Conservation (phyloP, 2,797 vertebrate species). For the Mastacembelus armatus region DNA sequence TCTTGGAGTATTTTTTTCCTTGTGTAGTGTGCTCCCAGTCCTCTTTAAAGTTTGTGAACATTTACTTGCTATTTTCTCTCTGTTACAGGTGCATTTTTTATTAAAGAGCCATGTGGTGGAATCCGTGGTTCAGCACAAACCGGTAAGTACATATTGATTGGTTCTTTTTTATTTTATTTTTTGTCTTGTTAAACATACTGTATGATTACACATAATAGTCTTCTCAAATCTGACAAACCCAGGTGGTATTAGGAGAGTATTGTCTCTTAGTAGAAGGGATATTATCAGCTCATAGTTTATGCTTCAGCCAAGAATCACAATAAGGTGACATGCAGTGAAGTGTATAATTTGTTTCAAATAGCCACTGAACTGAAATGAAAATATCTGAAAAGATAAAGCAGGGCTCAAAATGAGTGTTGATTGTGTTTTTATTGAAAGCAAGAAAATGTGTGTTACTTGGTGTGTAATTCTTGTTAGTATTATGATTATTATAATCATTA, state of each 20-base stretch:
- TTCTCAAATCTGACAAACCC: slow-evolving; percentile 19
- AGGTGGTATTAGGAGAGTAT: background rate
- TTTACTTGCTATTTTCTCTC: slow-evolving; percentile 3
- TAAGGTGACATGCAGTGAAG: slow-evolving; percentile 30
- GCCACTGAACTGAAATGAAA: slow-evolving; percentile 25
- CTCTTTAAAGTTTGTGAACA: slow-evolving; percentile 2
- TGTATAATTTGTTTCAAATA: slow-evolving; percentile 18
- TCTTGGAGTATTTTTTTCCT: no score
- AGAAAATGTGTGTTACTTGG: background rate
- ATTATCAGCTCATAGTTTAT: slow-evolving; percentile 14
- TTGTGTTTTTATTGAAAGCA: slow-evolving; percentile 43
- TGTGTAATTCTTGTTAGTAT: slow-evolving; percentile 33
- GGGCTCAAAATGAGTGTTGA: slow-evolving; percentile 22
- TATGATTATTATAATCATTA: slow-evolving; percentile 52
- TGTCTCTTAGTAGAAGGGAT: slow-evolving; percentile 33
- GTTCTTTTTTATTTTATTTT: background rate
- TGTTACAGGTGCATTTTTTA: slow-evolving; percentile 48
- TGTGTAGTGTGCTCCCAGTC: background rate
- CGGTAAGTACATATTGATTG: slow-evolving; percentile 48
- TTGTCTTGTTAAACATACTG: background rate
- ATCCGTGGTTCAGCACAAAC: slow-evolving; percentile 43
- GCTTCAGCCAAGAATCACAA: slow-evolving; percentile 17
- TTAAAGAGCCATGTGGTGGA: slow-evolving; percentile 32
- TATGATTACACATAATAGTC: background rate
- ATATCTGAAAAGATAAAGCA: background rate